Conservation (phyloP, 2,797 vertebrate genomes). For the Oryzias sinensis region DNA sequence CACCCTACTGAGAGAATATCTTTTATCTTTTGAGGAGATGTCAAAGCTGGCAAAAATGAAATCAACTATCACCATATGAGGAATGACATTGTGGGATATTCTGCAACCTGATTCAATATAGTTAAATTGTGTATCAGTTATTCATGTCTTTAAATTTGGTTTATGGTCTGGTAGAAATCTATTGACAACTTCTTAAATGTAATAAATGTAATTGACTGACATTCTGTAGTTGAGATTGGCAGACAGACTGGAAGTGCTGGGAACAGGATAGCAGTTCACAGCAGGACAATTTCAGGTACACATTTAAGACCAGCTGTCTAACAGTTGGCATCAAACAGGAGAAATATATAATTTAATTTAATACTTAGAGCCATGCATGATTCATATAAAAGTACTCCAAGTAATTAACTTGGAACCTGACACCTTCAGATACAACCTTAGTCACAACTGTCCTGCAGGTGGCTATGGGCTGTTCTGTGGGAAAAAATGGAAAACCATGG, state of each 20-base stretch:
- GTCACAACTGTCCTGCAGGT: too few relatives aligned
- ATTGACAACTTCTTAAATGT: not conserved
- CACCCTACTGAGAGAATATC: constrained; percentile 15
- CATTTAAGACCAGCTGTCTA: not conserved
- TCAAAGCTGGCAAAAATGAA: constrained; percentile 13
- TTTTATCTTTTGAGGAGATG: constrained; percentile 23
- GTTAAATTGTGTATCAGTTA: not conserved
- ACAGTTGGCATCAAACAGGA: too few relatives aligned
- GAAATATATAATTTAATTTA: too few relatives aligned
- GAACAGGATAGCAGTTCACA: not conserved
- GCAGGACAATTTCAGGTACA: not conserved
- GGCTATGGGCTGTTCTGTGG: too few relatives aligned
- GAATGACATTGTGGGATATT: constrained; percentile 8
- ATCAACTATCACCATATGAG: constrained; percentile 3
- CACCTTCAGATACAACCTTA: too few relatives aligned
- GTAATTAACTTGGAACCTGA: too few relatives aligned
- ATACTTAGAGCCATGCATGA: too few relatives aligned
- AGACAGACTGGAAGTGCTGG: not conserved
- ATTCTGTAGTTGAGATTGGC: not conserved
- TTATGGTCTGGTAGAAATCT: not conserved
- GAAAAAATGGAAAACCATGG: too few relatives aligned
- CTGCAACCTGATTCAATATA: constrained; percentile 9
- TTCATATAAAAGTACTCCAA: too few relatives aligned
- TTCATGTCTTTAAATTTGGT: not conserved
- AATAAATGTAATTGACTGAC: not conserved